Percentiles rank a stretch among this genome's conserved stretches.
These are phyloP conservation scores for Serrognathus titanus DNA, from an alignment of 2,888 invertebrate genomes.

Conservation along the genomic window DNA sequence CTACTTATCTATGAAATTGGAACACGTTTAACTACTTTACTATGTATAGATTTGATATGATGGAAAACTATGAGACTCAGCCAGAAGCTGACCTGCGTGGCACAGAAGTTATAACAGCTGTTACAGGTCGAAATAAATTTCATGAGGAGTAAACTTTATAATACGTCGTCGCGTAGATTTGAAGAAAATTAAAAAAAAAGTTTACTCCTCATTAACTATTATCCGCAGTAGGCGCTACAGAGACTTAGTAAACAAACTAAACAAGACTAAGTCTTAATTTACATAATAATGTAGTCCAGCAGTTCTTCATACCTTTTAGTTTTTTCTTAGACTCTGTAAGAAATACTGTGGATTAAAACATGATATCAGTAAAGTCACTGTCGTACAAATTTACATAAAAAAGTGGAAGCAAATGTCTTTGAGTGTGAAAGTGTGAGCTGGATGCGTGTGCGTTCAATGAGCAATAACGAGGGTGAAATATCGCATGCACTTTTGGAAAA, in stretches of 20 bases:
- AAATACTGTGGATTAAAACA: conserved; percentile 55
- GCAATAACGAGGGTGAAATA: no score
- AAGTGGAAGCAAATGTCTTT: background rate
- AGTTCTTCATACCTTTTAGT: conserved; percentile 57
- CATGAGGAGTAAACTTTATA: conserved; percentile 15
- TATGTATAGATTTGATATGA: no score
- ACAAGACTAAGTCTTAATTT: conserved; percentile 31
- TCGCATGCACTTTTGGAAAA: background rate
- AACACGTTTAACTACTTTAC: no score
- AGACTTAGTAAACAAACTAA: conserved; percentile 30
- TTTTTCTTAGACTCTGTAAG: conserved; percentile 83
- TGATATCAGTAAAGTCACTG: conserved; percentile 37
- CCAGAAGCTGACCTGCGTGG: conserved; percentile 32
- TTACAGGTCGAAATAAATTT: conserved; percentile 8
- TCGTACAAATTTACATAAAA: conserved; percentile 5
- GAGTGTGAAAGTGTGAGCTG: background rate
- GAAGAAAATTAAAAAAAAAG: conserved; percentile 19
- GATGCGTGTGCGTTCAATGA: background rate
- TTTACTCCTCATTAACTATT: conserved; percentile 31
- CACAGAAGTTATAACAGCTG: background rate
- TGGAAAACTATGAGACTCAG: conserved; percentile 24
- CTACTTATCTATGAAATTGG: no score
- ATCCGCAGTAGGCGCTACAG: conserved; percentile 42
- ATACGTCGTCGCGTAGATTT: conserved; percentile 6
- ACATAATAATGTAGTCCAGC: conserved; percentile 39